Evolutionary conservation across 30 jellyfish, hydroid and myxozoan species (phyloP), one percentile per base, ranked within the genome.

Genomic region (Rhopilema esculentum): DNA sequence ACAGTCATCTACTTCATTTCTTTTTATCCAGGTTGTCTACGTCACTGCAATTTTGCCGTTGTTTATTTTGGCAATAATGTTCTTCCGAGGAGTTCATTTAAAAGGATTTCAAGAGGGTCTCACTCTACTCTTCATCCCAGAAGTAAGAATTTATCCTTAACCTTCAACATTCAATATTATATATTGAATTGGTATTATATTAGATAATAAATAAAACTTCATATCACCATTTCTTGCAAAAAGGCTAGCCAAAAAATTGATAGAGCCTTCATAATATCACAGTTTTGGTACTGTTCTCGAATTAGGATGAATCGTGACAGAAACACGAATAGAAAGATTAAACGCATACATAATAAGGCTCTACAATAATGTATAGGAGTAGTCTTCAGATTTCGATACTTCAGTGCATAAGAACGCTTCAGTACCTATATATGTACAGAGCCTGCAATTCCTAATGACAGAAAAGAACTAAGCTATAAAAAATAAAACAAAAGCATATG

Each of bases 101-200:
- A 82, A 83, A 52, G 99, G 99, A 27, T 96, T 96, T 77, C 99
- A 96, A 81, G 97, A 96, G 22, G 99, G 99, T 27, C 95, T 96
- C 16, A 96, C 99, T 0, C 89, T 96, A 87, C 76, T 96, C 63
- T 96, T 96, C 76, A 82, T 96, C 16, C 99, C 99, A 50, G 95
- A 91, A 67, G 99, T 95, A 86, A 84, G 93, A 28, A 24, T 20
- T 69, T 69, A n/a, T 22, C 25, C 8, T 70, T 70, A 7, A 17
- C 4, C 4, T 8, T 40, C 57, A 6, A 40, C 12, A 40, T 40
- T 6, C 12, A 6, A 40, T n/a, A n/a, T n/a, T n/a, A n/a, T n/a
- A n/a, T n/a, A n/a, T 51, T 51, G 16, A 51, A 51, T 21, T 4
- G 79, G 40, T 16, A 21, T 68, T 68, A 68, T 68, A 68, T 68